Evolutionary conservation across 2,113 vertebrate genomes (phyloP), one percentile per base, ranked within the genome.

Genomic region (Etia nguti): DNA sequence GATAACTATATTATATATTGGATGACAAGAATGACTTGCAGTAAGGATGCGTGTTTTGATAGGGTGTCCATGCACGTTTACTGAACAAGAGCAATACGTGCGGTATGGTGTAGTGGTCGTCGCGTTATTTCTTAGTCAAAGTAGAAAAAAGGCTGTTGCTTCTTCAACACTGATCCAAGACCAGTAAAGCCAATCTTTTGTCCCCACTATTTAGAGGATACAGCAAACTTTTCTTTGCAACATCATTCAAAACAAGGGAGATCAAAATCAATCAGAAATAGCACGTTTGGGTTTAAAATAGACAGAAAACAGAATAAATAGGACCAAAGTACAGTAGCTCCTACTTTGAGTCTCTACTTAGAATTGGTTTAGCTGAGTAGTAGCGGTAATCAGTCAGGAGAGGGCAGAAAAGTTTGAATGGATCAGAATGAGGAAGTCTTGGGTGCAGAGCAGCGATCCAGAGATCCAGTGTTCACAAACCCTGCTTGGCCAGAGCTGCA

Each of bases 401-500:
- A 77, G 86, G 86, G 70, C 82, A 86, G 83, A 88, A 86, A 88
- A 88, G 92, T 92, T 85, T 68, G 41, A 80, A n/a, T 60, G 83
- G 83, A 81, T 84, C 38, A 36, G 22, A 26, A 31, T 46, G 83
- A 88, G 85, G 91, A 87, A n/a, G 68, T 90, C 84, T 18, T 1
- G 20, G 79, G 29, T 34, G 83, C 20, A 73, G 70, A 85, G 29
- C 46, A 50, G n/a, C 18, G 20, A 80, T 83, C 83, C 80, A 88
- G 29, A 65, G 81, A 77, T 75, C 68, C 88, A 92, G 79, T 84
- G 90, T 97, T 99, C 98, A 99, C 97, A 99, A 98, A 95, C 98
- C 98, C 97, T 99, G 99, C 94, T 99, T 99, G 88, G 98, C 98
- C 10, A 99, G 97, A 86, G 99, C 98, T 8, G 98, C 98, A 0